Evolutionary conservation across 1,140 invertebrate species (phyloP), one percentile per base, ranked within the genome.

Genomic region (Leptinotarsa lineolata): DNA sequence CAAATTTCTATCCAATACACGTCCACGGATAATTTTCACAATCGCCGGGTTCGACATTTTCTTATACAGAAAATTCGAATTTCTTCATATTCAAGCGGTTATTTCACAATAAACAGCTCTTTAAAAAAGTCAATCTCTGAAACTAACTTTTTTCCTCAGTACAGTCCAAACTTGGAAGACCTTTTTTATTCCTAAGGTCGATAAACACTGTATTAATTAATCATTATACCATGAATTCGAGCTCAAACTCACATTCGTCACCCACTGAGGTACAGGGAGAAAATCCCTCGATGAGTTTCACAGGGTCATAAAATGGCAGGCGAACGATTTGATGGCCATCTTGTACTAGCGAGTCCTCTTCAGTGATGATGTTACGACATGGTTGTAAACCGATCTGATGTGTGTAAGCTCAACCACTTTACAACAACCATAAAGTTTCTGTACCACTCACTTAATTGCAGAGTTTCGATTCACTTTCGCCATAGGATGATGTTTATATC

Each of bases 311-410:
- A 71, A 71, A 63, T 59, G 69, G 69, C 16, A 63, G 60, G 24
- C 48, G 22, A 46, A 20, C 54, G 69, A 71, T 71, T 71, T 71
- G 69, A 71, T 71, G 69, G 60, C 69, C 69, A 71, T 71, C 69
- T 71, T 71, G 69, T 71, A 20, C 21, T 22, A 63, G 24, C 69
- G 39, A 63, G 21, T 71, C 58, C 44, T 48, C 39, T 44, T 63
- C 48, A 39, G 16, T 71, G 68, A 69, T 69, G 58, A 71, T 71
- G 30, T 71, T 60, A 45, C 69, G 69, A 71, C 69, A 71, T 59
- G 69, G 69, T 63, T 71, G 69, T 71, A 71, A 71, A 71, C 69
- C 69, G 48, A 71, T 71, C 68, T 59, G 68, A 46, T 58, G 68
- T 69, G 48, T 54, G 48, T 54, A 54, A 13, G 59, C 22, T 71